These are phyloP conservation scores for Nerophis lumbriciformis DNA, from an alignment of 2,113 vertebrate species.

Conservation along the genomic window DNA sequence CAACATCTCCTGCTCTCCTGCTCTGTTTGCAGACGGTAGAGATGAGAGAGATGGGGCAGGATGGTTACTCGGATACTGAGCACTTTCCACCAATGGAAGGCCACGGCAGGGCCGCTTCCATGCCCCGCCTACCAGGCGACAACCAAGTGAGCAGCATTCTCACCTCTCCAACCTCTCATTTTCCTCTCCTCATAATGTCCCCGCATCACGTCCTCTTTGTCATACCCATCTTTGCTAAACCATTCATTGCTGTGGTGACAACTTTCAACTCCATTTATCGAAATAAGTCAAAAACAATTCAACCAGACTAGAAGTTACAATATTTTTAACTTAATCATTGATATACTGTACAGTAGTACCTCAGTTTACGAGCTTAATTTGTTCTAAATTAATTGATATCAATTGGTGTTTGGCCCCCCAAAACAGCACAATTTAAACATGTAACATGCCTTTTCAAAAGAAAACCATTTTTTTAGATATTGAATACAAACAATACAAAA, in stretches of 20 bases:
- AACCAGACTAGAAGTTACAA: not conserved
- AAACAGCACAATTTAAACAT: too few species aligned
- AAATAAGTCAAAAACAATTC: not conserved
- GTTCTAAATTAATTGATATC: too few species aligned
- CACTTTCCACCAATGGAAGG: constrained; percentile 91
- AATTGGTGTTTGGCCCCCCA: too few species aligned
- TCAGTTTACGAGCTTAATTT: too few species aligned
- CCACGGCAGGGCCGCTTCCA: constrained; percentile 88
- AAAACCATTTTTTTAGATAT: too few species aligned
- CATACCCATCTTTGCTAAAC: constrained; percentile 38
- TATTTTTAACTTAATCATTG: constrained; percentile 25
- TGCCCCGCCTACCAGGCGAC: constrained; percentile 91
- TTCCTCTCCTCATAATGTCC: constrained; percentile 36
- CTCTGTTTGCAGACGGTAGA: constrained; percentile 85
- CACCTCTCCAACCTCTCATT: constrained; percentile 50
- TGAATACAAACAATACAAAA: too few species aligned
- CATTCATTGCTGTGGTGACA: constrained; percentile 17
- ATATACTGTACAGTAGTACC: not conserved
- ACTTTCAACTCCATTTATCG: not conserved
- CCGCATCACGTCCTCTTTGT: constrained; percentile 28
- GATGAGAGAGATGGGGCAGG: constrained; percentile 89
- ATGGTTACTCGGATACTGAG: constrained; percentile 90
- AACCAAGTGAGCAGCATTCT: constrained; percentile 92
- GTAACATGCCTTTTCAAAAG: too few species aligned
- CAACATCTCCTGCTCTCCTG: constrained; percentile 69